Base-by-base conservation (phyloP, 1,140 invertebrate genomes). In the Diuraphis noxia region DNA sequence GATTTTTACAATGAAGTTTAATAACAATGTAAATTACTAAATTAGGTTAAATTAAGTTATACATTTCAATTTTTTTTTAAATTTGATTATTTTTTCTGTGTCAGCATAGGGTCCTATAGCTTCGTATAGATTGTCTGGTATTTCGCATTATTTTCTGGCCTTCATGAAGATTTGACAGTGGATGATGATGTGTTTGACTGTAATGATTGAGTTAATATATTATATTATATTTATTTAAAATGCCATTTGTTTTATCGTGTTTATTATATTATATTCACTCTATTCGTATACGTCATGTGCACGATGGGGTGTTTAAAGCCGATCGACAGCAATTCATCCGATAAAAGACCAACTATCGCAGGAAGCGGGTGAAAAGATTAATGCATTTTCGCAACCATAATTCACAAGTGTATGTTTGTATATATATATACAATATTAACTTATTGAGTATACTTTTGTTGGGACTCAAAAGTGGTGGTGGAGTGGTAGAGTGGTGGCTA, bases 261-360 rank as follows among this genome's bases (percentile, higher is more conserved):
- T 86, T 86, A 86, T 86, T 86, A 46, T 25, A 52, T 86, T 88
- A 88, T 88, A 88, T 88, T 88, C 52, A 30, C 25, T 56, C 34
- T 36, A 43, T 77, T 90, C 21, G 40, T 46, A 88, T 17, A 30
- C 49, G 63, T 77, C 63, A 90, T 46, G 49, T 90, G 88, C 88
- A 90, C 30, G 63, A 90, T 46, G 19, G 41, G 88, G 52, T 88
- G 52, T 72, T 88, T 88, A 63, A 88, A 90, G 56, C 36, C 63
- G 63, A 77, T 90, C 88, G 88, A 90, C 88, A 79, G 88, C 63
- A 43, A 90, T 79, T 90, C 88, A 46, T 72, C 72, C n/a, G 88
- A 43, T 52, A 90, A 90, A 79, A 89, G 88, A 90, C 63, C 63
- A 25, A 79, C 56, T 41, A 17, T 21, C 13, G 7, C 86, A 38